Conservation (phyloP, 2,113 vertebrate genomes). For the Callipepla californica region DNA sequence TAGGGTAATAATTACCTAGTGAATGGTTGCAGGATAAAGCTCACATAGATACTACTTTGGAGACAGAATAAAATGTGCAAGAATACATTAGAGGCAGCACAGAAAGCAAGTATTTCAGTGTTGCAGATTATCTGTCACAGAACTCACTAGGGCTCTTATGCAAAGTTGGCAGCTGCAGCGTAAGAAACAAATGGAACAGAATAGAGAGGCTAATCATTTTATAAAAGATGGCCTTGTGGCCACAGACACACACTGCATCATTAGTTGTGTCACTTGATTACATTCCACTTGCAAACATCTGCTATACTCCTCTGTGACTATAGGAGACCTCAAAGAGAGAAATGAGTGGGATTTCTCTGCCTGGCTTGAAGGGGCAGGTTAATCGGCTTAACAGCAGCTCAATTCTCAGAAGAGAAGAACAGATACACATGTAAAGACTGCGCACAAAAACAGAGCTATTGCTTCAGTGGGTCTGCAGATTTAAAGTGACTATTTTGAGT, state of each 20-base stretch:
- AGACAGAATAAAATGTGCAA: constrained; percentile 21
- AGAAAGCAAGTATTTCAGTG: constrained; percentile 30
- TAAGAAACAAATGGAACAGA: constrained; percentile 25
- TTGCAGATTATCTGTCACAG: constrained; percentile 7
- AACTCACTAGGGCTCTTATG: constrained; percentile 16
- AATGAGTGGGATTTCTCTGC: neutral
- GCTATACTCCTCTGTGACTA: neutral
- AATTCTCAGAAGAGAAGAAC: neutral
- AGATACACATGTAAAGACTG: neutral
- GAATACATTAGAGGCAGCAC: neutral
- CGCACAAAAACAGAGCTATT: neutral
- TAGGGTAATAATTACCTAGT: constrained; percentile 25
- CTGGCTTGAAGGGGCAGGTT: neutral
- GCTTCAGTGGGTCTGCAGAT: neutral
- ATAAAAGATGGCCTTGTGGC: neutral
- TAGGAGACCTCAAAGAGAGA: neutral
- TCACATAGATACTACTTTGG: constrained; percentile 3
- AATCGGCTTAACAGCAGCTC: neutral
- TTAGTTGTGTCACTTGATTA: neutral
- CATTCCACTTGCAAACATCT: neutral
- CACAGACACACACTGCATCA: neutral
- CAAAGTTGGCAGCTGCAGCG: constrained; percentile 14
- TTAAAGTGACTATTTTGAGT: neutral
- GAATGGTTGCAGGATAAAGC: constrained; percentile 1
- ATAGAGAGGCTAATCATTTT: neutral